A percentile compares a stretch with the other conserved stretches of the same genome.
These are phyloP conservation scores for Apistogramma diplotaenia DNA, from an alignment of 2,113 vertebrate species.

Conservation along the genomic window DNA sequence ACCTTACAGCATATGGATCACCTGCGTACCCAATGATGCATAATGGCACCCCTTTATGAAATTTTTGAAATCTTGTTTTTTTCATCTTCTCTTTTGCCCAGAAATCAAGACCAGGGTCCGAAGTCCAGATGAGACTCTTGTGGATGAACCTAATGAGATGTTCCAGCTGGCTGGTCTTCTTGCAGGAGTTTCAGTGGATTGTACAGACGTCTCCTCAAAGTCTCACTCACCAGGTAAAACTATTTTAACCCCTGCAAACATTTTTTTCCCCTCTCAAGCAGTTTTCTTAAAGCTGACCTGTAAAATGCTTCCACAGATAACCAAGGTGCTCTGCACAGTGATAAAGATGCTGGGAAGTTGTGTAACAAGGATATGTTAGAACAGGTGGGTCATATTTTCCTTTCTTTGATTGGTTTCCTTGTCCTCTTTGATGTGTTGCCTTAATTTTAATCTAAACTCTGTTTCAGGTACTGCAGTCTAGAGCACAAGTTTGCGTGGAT, in stretches of 20 bases:
- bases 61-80: not conserved
- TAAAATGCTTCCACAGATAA: conserved; percentile 60
- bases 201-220: conserved; percentile 60
- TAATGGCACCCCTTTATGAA: too few species aligned
- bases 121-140: conserved; percentile 72
- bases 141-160: conserved; percentile 78
- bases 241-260: not conserved
- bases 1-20: too few species aligned
- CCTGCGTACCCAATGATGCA: too few species aligned
- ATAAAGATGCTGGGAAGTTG: conserved; percentile 56
- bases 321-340: conserved; percentile 25
- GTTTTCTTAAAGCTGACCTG: not conserved
- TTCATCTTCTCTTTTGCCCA: conserved; percentile 13
- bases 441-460: not conserved
- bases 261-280: too few species aligned
- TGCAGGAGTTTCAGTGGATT: conserved; percentile 77
- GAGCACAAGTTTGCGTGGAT: conserved; percentile 51
- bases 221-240: conserved; percentile 72
- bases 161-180: conserved; percentile 76
- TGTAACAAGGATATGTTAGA: conserved; percentile 65
- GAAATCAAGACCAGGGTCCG: conserved; percentile 71
- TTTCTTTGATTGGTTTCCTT: not conserved
- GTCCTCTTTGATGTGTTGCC: not conserved
- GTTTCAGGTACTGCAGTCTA: conserved; percentile 62
- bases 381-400: conserved; percentile 73